Evolutionary conservation across 2,797 vertebrate species (phyloP).

Genomic region (Aulostomus chinensis): DNA sequence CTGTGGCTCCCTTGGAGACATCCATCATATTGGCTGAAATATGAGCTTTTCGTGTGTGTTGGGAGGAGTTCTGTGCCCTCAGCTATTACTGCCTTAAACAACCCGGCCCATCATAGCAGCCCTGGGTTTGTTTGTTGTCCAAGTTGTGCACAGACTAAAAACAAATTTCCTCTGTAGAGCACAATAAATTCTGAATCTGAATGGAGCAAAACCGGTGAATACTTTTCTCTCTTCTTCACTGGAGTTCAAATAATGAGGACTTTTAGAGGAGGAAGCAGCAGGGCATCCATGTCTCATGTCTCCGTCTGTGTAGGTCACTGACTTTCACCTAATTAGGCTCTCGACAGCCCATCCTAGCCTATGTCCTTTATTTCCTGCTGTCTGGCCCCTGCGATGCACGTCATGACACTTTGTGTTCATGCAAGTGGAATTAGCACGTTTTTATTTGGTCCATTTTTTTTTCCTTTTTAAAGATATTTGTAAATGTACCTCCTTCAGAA

Average conservation of each 20-base stretch:
- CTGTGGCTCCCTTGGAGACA: conserved; percentile 42
- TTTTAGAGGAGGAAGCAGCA: conserved; percentile 27
- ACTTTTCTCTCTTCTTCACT: conserved; percentile 40
- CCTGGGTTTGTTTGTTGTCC: no score
- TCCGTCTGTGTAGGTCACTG: conserved; percentile 2
- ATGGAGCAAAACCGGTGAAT: conserved; percentile 48
- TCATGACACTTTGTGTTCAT: conserved; percentile 9
- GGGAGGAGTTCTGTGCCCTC: no score
- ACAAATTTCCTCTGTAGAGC: no score
- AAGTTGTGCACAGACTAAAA: no score
- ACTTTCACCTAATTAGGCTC: conserved; percentile 32
- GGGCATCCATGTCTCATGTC: conserved; percentile 17
- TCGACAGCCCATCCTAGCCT: conserved; percentile 3
- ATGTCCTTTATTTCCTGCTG: conserved; percentile 11
- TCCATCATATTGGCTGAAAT: no score
- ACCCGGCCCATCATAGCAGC: no score
- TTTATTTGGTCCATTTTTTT: no score
- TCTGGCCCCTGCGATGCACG: conserved; percentile 1
- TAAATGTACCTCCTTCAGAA: no score
- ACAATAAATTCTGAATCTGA: no score
- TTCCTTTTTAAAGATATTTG: no score
- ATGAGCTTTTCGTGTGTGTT: no score
- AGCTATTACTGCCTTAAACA: no score
- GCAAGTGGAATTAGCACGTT: neutral
- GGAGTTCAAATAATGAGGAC: conserved; percentile 31